A percentile compares a stretch with the other conserved stretches of the same genome.
These are phyloP conservation scores for Saccopteryx leptura DNA, from an alignment of 2,113 vertebrate genomes.

Conservation along the genomic window DNA sequence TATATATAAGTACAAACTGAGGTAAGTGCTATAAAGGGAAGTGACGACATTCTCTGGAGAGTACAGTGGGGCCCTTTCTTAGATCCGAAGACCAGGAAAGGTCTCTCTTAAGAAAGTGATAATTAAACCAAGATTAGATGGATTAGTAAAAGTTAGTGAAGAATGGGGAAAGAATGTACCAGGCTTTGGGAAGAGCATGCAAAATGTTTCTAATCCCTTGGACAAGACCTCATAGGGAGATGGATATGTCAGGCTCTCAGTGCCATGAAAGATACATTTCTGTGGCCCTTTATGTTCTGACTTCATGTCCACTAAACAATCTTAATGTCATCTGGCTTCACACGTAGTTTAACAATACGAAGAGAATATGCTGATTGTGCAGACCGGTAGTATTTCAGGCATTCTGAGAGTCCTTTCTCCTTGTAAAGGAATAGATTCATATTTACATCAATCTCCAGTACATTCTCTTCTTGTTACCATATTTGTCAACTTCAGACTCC, in stretches of 20 bases:
- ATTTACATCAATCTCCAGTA: neutral
- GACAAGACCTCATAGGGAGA: slow-evolving; percentile 8
- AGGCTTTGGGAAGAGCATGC: slow-evolving; percentile 37
- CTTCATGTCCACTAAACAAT: neutral
- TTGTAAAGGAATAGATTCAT: neutral
- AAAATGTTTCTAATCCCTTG: slow-evolving; percentile 61
- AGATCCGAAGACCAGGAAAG: slow-evolving; percentile 21
- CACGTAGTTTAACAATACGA: neutral
- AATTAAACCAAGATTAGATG: slow-evolving; percentile 63
- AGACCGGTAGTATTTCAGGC: neutral
- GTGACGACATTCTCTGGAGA: neutral
- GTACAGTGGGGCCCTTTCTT: neutral
- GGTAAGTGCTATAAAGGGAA: slow-evolving; percentile 1
- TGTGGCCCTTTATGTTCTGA: neutral
- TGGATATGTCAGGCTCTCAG: neutral
- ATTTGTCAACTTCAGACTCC: neutral
- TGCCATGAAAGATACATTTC: slow-evolving; percentile 20
- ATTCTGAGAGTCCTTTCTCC: neutral
- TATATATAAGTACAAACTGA: neutral
- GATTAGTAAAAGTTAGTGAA: slow-evolving; percentile 67
- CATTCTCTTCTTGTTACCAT: neutral
- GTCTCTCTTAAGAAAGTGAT: slow-evolving; percentile 66
- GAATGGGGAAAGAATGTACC: slow-evolving; percentile 16
- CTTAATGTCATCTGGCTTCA: neutral
- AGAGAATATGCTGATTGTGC: neutral